Evolutionary conservation across 2,113 vertebrate species (phyloP).

Genomic region (Chlorodrepanis virens): DNA sequence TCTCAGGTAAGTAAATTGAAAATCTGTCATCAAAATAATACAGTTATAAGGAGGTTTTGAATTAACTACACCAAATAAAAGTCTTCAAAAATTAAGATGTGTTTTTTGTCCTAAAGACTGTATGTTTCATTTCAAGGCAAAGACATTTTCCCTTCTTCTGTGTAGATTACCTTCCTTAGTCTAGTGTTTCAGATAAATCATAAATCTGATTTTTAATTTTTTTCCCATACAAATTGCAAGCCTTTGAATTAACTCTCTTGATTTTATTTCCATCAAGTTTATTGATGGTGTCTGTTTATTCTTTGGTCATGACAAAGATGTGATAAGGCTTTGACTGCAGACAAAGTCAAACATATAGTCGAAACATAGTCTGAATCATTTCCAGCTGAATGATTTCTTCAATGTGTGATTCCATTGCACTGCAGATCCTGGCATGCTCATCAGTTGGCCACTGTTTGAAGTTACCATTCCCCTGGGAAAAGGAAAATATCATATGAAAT

Average conservation of each 20-base stretch:
- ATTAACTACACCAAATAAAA: not conserved
- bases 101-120: not conserved
- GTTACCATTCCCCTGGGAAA: not conserved
- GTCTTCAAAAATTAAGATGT: not conserved
- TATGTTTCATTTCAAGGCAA: not conserved
- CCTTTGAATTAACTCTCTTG: not conserved
- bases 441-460: not conserved
- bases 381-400: not conserved
- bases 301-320: not conserved
- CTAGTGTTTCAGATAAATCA: not conserved
- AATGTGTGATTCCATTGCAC: not conserved
- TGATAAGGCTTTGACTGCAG: not conserved
- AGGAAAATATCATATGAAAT: conserved; percentile 19
- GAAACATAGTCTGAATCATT: not conserved
- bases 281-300: not conserved
- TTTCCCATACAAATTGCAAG: not conserved
- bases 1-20: not conserved
- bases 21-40: not conserved
- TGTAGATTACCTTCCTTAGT: not conserved
- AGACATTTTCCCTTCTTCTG: not conserved
- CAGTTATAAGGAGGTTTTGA: not conserved
- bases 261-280: not conserved
- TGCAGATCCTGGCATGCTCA: not conserved
- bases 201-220: not conserved
- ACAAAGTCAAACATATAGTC: not conserved